Base-by-base conservation (phyloP, 2,113 vertebrate species). In the Brachyhypopomus gauderio region DNA sequence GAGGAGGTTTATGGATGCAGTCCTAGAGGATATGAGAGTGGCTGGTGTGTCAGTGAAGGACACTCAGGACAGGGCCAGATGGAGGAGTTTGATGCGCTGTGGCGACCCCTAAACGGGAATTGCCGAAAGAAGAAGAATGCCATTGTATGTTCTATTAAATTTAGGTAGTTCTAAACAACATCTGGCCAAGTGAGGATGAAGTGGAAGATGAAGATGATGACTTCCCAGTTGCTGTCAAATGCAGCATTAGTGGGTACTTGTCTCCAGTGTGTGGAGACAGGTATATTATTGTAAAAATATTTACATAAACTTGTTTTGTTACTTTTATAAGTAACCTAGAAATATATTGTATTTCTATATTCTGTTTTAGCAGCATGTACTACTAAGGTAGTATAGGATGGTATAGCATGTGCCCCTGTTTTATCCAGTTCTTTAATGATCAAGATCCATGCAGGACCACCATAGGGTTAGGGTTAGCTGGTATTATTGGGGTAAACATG, bases 81-180 rank as follows among this genome's bases (percentile, higher is more conserved):
- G n/a, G n/a, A n/a, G n/a, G n/a, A n/a, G n/a, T n/a, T n/a, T n/a
- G n/a, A n/a, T n/a, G n/a, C n/a, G n/a, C n/a, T n/a, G n/a, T n/a
- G n/a, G n/a, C n/a, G n/a, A n/a, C n/a, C n/a, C n/a, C n/a, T n/a
- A n/a, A n/a, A n/a, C n/a, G n/a, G n/a, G n/a, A n/a, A n/a, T n/a
- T n/a, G n/a, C n/a, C n/a, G n/a, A n/a, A n/a, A n/a, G n/a, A n/a
- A n/a, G n/a, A n/a, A n/a, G 3, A 38, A 70, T 70, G 67, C 27
- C 34, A 27, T 16, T 70, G 34, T 70, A 38, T 19, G n/a, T 36
- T 70, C 34, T 23, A 73, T 55, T 73, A 73, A 19, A 55, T 52
- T 73, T 56, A 73, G 45, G 52, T 73, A 14, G n/a, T 73, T 52
- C 48, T 73, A 56, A 30, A 56, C 41, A 73, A 73, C 71, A 73